These are phyloP conservation scores for Setipinna tenuifilis DNA, from an alignment of 2,797 vertebrate genomes.

Conservation along the genomic window DNA sequence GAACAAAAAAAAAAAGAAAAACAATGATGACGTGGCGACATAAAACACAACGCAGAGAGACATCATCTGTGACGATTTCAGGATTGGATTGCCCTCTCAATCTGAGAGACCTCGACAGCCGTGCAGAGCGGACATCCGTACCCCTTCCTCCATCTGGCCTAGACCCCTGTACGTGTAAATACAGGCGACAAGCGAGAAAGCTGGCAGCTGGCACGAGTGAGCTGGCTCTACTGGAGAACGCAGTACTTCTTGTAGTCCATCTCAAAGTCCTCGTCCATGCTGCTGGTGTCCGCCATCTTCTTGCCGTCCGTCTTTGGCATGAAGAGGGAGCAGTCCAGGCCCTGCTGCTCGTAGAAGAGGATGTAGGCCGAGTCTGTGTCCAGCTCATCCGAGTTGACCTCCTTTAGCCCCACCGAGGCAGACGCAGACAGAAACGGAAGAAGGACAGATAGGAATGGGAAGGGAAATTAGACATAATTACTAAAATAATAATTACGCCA, in stretches of 20 bases:
- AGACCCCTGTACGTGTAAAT: neutral
- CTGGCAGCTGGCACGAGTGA: constrained; percentile 54
- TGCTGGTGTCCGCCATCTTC: constrained; percentile 99
- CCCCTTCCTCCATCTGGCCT: neutral
- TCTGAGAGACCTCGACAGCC: constrained; percentile 9
- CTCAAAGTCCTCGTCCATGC: constrained; percentile 99
- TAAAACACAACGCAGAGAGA: neutral
- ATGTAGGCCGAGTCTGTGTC: constrained; percentile 99
- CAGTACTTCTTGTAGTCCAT: constrained; percentile 99
- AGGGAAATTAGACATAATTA: neutral
- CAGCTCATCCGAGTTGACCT: constrained; percentile 93
- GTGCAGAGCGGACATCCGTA: neutral
- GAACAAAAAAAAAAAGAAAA: neutral
- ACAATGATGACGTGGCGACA: neutral
- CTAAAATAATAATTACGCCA: neutral
- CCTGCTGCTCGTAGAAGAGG: constrained; percentile 98
- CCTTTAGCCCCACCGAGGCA: constrained; percentile 68
- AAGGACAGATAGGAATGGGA: neutral
- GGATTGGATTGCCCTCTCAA: constrained; percentile 17
- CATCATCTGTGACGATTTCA: constrained; percentile 15
- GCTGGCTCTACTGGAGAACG: constrained; percentile 85
- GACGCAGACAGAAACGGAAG: neutral
- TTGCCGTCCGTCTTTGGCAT: constrained; percentile 97
- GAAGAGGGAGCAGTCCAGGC: constrained; percentile 93
- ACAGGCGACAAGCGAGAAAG: neutral